Percentiles rank a stretch among this genome's conserved stretches.
Evolutionary conservation across 2,797 vertebrate genomes (phyloP).

Genomic region (Acridotheres tristis): DNA sequence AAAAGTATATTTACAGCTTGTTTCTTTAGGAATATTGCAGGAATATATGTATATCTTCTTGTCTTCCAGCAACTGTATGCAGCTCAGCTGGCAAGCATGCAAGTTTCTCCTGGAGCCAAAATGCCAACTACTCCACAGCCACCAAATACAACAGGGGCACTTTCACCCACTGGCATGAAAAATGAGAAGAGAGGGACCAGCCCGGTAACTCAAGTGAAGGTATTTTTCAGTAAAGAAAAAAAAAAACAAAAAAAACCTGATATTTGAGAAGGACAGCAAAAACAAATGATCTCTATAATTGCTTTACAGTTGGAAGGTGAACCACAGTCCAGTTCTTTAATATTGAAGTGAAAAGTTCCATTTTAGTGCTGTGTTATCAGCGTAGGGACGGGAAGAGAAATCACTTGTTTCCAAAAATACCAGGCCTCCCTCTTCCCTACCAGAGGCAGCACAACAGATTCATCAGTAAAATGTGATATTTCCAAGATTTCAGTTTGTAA

Average conservation of each 20-base stretch:
- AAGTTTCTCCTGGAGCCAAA: conserved; percentile 98
- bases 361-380: conserved; percentile 42
- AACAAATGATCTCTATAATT: conserved; percentile 15
- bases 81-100: conserved; percentile 99
- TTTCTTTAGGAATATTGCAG: conserved; percentile 18
- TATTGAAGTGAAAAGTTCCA: conserved; percentile 1
- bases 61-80: conserved; percentile 96
- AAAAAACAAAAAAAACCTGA: background rate
- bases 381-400: conserved; percentile 58
- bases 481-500: conserved; percentile 54
- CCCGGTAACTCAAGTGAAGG: conserved; percentile 97
- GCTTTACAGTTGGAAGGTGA: conserved; percentile 33
- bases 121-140: conserved; percentile 95
- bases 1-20: background rate
- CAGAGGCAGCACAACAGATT: conserved; percentile 51
- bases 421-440: conserved; percentile 51
- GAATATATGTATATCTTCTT: conserved; percentile 58
- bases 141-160: conserved; percentile 88
- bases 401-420: conserved; percentile 70
- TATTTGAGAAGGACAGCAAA: conserved; percentile 43
- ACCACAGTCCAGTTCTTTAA: background rate
- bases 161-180: conserved; percentile 96
- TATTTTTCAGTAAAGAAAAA: conserved; percentile 73
- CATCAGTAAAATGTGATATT: conserved; percentile 49
- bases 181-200: conserved; percentile 98